These are phyloP conservation scores for Phasia obesa DNA, from an alignment of 2,888 invertebrate genomes.

Conservation along the genomic window DNA sequence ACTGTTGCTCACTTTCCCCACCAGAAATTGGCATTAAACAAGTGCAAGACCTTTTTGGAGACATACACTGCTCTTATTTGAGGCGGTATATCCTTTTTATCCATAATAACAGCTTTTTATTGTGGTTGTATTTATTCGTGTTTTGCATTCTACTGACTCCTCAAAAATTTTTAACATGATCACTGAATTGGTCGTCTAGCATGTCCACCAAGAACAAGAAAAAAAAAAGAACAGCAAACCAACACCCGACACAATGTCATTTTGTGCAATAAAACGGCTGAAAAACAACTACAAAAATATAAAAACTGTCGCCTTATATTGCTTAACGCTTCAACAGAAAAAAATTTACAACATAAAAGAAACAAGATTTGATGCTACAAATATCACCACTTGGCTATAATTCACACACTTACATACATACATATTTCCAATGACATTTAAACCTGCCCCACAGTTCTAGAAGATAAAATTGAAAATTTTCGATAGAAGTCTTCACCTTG, in stretches of 20 bases:
- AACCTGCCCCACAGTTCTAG: constrained; percentile 12
- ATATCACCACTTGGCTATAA: constrained; percentile 25
- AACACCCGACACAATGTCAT: constrained; percentile 66
- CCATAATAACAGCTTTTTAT: constrained; percentile 31
- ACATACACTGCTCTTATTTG: constrained; percentile 7
- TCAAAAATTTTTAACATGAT: constrained; percentile 58
- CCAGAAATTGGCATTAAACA: constrained; percentile 58
- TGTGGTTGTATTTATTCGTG: constrained; percentile 5
- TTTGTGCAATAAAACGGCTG: constrained; percentile 40
- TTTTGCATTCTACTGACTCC: constrained; percentile 49
- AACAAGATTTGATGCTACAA: constrained; percentile 14
- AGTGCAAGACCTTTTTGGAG: constrained; percentile 45
- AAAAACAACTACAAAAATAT: constrained; percentile 27
- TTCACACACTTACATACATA: constrained; percentile 21
- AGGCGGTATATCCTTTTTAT: constrained; percentile 65
- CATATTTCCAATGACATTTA: neutral
- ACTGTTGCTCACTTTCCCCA: constrained; percentile 27
- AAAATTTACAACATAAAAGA: constrained; percentile 31
- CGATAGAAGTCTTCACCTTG: no score
- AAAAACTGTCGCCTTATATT: constrained; percentile 65
- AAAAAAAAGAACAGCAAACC: constrained; percentile 37
- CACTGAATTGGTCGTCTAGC: constrained; percentile 64
- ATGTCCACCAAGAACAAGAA: constrained; percentile 13
- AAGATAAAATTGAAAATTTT: neutral
- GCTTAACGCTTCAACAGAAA: constrained; percentile 64